Base-by-base conservation (phyloP, 2,113 vertebrate genomes). In the Xiphophorus couchianus region DNA sequence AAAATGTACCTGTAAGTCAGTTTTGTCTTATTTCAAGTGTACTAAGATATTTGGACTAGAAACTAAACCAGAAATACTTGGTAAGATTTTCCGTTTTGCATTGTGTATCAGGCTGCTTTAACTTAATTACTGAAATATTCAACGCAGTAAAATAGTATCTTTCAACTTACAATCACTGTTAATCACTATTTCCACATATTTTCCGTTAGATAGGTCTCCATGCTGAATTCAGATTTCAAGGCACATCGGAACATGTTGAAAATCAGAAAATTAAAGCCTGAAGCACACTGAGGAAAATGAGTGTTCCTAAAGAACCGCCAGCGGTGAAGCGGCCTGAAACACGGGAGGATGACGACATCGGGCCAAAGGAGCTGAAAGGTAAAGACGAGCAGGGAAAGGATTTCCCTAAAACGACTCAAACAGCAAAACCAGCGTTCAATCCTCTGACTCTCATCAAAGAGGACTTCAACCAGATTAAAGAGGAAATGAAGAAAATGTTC, bases 401-500 rank as follows among this genome's bases (percentile, higher is more conserved):
- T 4, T 60, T 0, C n/a, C 73, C 62, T 0, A 72, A 48, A 37
- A 61, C 19, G 0, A 39, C 5, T 44, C 66, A 66, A 67, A 48
- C 3, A 1, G 51, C 78, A 1, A 80, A 27, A 8, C 80, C 61
- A 9, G 48, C 37, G 0, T 5, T 62, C 42, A 74, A 66, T 15
- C 80, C 86, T 0, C 75, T 84, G 58, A 73, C 37, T 62, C 66
- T 91, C 0, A 2, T 89, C 67, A 84, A 29, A 74, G 84, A 79
- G 0, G 82, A 74, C 39, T 71, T 90, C 2, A 84, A 15, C 27
- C 82, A 87, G 65, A 62, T 89, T 0, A 89, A 74, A 28, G 84
- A 81, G 1, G 82, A 74, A 1, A 22, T 90, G 13, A 17, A 74
- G 1, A 88, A 73, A 11, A 72, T 77, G 5, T 85, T 91, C 13